Base-by-base conservation (phyloP, 2,113 vertebrate genomes). In the Pomatostomus ruficeps region DNA sequence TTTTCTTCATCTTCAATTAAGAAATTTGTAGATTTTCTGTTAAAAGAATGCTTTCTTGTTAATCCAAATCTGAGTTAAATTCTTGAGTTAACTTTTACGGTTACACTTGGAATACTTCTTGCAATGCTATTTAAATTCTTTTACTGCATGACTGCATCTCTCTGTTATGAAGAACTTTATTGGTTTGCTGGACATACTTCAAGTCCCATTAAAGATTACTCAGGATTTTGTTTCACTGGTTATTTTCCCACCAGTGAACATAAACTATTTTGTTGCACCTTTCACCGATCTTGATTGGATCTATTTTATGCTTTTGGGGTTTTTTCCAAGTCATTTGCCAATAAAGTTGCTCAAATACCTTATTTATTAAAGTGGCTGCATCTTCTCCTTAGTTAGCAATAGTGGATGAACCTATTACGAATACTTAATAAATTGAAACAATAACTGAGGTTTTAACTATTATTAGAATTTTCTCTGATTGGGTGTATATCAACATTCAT, bases 291-390 rank as follows among this genome's bases (percentile, higher is more conserved):
- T 71, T 82, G 73, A 88, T 70, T 85, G 85, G 54, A 91, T 93
- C 42, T 67, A 79, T 68, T 93, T 94, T 95, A 81, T 83, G 63
- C 42, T 75, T 91, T 90, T 23, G 35, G 62, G 36, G 13, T 28
- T 77, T 93, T 85, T 96, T 96, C 88, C 85, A 70, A 87, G 70
- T 74, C 42, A 96, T 81, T 91, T 96, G 55, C 66, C 66, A 91
- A 93, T 83, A 75, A 89, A 91, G 76, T 86, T 89, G 35, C 49
- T 88, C 77, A 78, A 95, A 95, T 58, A 87, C 31, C 72, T 82
- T 89, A 85, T 66, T 94, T 93, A 95, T 89, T 87, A 89, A 15
- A 87, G 29, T 48, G 62, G 35, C 57, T 68, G 58, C 38, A 85
- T 91, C 78, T 95, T 93, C 89, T 96, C 71, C 82, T 95, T 95